Evolutionary conservation across 2,888 invertebrate genomes (phyloP).

Genomic region (Nomada goodeniana): DNA sequence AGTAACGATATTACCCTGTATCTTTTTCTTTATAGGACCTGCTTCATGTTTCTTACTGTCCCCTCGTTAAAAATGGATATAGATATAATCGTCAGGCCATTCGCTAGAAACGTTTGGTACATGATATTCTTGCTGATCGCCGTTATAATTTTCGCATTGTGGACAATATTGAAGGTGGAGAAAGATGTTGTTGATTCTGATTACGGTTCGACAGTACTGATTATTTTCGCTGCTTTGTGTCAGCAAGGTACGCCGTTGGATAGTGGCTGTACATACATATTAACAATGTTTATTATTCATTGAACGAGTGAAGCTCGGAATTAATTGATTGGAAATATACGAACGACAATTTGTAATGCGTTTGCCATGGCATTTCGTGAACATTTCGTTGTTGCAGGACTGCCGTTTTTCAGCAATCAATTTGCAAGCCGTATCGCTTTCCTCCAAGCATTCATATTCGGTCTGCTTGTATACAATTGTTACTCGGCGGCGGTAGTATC

Average conservation of each 20-base stretch:
- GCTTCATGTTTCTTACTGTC: slow-evolving; percentile 75
- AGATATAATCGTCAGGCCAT: slow-evolving; percentile 69
- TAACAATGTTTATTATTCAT: too few relatives aligned
- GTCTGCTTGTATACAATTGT: slow-evolving; percentile 77
- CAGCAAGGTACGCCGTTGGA: slow-evolving; percentile 71
- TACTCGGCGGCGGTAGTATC: slow-evolving; percentile 80
- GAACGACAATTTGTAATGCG: too few relatives aligned
- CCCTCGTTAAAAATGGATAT: slow-evolving; percentile 67
- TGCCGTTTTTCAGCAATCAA: slow-evolving; percentile 67
- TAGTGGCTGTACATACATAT: neutral
- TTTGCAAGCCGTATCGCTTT: slow-evolving; percentile 75
- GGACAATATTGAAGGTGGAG: slow-evolving; percentile 63
- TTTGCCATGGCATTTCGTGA: too few relatives aligned
- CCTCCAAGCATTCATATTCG: slow-evolving; percentile 74
- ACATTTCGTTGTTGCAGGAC: slow-evolving; percentile 64
- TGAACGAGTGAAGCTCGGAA: too few relatives aligned
- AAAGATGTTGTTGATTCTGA: slow-evolving; percentile 44
- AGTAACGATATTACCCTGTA: neutral
- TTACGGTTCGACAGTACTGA: slow-evolving; percentile 57
- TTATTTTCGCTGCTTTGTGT: slow-evolving; percentile 70
- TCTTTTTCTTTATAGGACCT: slow-evolving; percentile 65
- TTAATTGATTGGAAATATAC: too few relatives aligned
- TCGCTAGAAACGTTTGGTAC: slow-evolving; percentile 71
- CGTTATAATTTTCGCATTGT: slow-evolving; percentile 56
- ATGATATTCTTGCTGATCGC: slow-evolving; percentile 58